These are phyloP conservation scores for Spinibarbus caldwelli DNA, from an alignment of 2,797 vertebrate genomes.

Conservation along the genomic window DNA sequence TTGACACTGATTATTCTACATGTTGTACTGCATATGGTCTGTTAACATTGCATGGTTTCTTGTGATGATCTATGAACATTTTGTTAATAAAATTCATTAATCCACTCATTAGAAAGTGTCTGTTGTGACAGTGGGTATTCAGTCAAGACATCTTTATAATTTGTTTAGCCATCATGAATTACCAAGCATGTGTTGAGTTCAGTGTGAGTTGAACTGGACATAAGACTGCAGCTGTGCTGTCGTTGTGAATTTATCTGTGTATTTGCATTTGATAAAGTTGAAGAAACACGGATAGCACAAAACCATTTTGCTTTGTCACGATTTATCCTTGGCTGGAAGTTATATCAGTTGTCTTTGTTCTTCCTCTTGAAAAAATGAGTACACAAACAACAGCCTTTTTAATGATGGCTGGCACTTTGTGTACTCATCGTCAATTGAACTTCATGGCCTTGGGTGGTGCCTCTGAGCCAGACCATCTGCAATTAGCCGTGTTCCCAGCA, in stretches of 20 bases:
- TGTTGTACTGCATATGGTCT: too few species aligned
- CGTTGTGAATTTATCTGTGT: slow-evolving; percentile 20
- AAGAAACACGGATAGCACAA: background rate
- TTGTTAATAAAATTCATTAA: background rate
- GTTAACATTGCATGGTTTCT: background rate
- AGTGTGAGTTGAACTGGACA: slow-evolving; percentile 16
- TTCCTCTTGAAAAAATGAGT: background rate
- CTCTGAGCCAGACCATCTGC: slow-evolving; percentile 16
- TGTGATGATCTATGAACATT: background rate
- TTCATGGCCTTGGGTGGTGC: slow-evolving; percentile 32
- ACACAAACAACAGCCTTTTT: background rate
- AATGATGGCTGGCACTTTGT: slow-evolving; percentile 1
- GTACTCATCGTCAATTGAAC: slow-evolving; percentile 2
- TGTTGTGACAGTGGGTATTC: background rate
- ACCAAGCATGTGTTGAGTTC: slow-evolving; percentile 26
- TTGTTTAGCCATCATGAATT: background rate
- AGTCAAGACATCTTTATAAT: slow-evolving; percentile 4
- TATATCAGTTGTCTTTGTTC: slow-evolving; percentile 27
- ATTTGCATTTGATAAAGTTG: slow-evolving; percentile 6
- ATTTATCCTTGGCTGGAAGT: slow-evolving; percentile 31
- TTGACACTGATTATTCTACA: too few species aligned
- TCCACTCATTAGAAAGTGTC: background rate
- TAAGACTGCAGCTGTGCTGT: slow-evolving; percentile 28
- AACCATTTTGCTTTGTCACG: slow-evolving; percentile 12
- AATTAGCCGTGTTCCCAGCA: slow-evolving; percentile 41